phyloP scores from a whole-genome alignment of 2,113 vertebrate genomes.

The Pardalotus punctatus region DNA sequence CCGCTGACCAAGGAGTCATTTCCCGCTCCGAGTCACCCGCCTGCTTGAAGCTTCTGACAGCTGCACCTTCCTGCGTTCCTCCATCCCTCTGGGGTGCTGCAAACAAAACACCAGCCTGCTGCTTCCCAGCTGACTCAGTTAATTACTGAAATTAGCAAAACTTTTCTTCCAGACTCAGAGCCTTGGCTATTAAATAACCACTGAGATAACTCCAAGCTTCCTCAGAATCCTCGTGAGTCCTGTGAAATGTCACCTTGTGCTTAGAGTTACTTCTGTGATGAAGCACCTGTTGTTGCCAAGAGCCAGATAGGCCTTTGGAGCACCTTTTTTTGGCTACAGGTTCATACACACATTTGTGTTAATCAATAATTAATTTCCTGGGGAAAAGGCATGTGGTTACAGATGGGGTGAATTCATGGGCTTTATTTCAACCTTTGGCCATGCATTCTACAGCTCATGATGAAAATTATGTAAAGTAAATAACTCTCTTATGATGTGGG shows the following conservation, averaged over 20 bases:
- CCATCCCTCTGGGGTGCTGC: neutral
- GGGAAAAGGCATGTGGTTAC: neutral
- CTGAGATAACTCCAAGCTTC: neutral
- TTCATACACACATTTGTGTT: rapidly evolving
- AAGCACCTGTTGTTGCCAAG: neutral
- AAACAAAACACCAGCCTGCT: neutral
- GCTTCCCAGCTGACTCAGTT: constrained; percentile 36
- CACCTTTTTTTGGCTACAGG: neutral
- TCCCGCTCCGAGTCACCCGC: neutral
- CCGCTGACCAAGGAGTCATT: neutral
- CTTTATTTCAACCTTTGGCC: neutral
- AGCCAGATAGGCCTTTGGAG: neutral
- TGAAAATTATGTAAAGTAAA: neutral
- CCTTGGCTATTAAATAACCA: neutral
- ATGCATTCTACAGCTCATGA: rapidly evolving
- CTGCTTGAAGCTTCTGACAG: neutral
- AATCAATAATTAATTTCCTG: neutral
- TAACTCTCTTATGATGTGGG: rapidly evolving
- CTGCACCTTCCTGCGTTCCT: constrained; percentile 3
- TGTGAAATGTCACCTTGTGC: rapidly evolving
- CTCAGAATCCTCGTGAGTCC: neutral
- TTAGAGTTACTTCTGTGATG: neutral
- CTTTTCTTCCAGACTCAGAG: neutral
- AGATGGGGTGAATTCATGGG: neutral
- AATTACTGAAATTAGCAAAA: constrained; percentile 41